phyloP scores from a whole-genome alignment of 2,888 invertebrate genomes.

The Andrena marginata region DNA sequence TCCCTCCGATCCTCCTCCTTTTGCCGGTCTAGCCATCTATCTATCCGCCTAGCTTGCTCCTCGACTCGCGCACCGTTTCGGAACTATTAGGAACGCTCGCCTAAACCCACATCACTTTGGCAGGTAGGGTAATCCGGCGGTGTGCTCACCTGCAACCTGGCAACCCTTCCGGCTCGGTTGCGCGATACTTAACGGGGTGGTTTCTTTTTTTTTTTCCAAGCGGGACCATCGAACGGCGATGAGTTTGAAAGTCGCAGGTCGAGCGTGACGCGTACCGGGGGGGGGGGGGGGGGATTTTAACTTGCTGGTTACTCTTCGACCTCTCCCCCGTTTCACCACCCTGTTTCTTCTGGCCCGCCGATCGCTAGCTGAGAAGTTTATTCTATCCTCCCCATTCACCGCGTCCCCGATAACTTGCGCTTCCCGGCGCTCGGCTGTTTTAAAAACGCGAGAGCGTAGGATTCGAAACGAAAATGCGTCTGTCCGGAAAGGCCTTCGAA shows the following conservation, averaged over 20 bases:
- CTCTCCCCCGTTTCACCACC: background rate
- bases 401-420: too few species aligned
- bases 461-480: too few species aligned
- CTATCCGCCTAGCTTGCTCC: slow-evolving; percentile 68
- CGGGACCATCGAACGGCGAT: background rate
- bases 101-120: slow-evolving; percentile 73
- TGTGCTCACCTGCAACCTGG: slow-evolving; percentile 70
- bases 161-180: slow-evolving; percentile 26
- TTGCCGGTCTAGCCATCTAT: slow-evolving; percentile 53
- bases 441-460: too few species aligned
- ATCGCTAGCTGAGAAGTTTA: too few species aligned
- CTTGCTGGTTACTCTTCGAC: background rate
- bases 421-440: too few species aligned
- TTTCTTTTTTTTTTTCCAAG: slow-evolving; percentile 16
- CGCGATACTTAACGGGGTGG: slow-evolving; percentile 43
- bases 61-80: slow-evolving; percentile 76
- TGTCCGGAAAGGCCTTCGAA: background rate
- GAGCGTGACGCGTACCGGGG: slow-evolving; percentile 10
- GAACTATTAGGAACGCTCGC: slow-evolving; percentile 81
- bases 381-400: too few species aligned
- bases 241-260: slow-evolving; percentile 17
- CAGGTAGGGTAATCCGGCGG: slow-evolving; percentile 70
- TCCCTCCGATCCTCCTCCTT: slow-evolving; percentile 31
- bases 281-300: too few species aligned
- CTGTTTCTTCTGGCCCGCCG: background rate